Evolutionary conservation across 2,797 vertebrate species (phyloP).

Genomic region (Myotis findleyi): DNA sequence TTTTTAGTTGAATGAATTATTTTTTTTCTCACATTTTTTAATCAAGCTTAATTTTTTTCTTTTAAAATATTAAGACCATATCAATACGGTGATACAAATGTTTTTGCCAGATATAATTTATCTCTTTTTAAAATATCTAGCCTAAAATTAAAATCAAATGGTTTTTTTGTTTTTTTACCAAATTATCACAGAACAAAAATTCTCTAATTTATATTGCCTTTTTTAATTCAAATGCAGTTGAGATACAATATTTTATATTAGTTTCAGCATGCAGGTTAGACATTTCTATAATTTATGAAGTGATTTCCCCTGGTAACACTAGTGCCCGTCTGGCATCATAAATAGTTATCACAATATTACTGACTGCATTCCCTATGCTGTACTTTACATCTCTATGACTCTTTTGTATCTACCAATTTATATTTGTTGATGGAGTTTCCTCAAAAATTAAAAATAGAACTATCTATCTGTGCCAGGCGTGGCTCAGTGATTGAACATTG

Average conservation of each 20-base stretch:
- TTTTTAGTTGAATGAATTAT: not conserved
- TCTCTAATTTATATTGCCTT: not conserved
- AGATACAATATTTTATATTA: not conserved
- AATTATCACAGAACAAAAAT: not conserved
- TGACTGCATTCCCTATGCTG: not conserved
- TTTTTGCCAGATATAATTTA: not conserved
- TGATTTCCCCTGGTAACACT: not conserved
- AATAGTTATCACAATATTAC: not conserved
- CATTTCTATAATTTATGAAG: not conserved
- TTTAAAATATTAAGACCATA: not conserved
- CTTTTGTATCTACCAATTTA: not conserved
- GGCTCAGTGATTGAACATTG: too few relatives aligned
- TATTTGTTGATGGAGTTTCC: not conserved
- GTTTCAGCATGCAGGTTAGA: not conserved
- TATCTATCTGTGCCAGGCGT: not conserved
- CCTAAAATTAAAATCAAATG: not conserved
- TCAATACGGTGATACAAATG: not conserved
- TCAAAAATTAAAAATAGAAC: not conserved
- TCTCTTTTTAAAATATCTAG: not conserved
- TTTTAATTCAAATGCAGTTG: not conserved
- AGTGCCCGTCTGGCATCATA: not conserved
- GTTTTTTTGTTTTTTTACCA: not conserved
- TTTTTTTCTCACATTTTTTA: not conserved
- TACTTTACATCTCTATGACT: not conserved
- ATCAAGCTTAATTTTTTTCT: not conserved